These are phyloP conservation scores for Calliphora vomitoria DNA, from an alignment of 2,888 invertebrate species.

Conservation along the genomic window DNA sequence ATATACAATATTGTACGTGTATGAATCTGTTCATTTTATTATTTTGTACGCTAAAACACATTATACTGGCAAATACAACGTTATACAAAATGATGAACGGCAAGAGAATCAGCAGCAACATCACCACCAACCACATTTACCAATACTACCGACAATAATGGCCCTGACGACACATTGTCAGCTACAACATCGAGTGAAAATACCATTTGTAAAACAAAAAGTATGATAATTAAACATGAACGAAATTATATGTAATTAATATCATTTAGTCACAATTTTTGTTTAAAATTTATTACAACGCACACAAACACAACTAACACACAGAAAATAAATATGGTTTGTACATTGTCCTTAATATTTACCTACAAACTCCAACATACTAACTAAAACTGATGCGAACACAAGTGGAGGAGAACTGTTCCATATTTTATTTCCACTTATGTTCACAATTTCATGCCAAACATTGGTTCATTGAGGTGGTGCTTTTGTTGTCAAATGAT, in stretches of 20 bases:
- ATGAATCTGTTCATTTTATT: too few species aligned
- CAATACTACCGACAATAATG: background rate
- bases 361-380: background rate
- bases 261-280: conserved; percentile 66
- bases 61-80: too few species aligned
- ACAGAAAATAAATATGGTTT: conserved; percentile 20
- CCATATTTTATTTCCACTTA: conserved; percentile 2
- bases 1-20: background rate
- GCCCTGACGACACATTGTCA: conserved; percentile 5
- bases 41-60: too few species aligned
- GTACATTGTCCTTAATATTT: background rate
- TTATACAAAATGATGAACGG: background rate
- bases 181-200: conserved; percentile 35
- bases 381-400: background rate
- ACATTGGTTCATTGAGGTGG: background rate
- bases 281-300: conserved; percentile 53
- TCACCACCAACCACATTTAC: background rate
- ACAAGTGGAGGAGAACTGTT: background rate
- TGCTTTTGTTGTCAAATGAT: background rate
- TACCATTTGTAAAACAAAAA: conserved; percentile 50
- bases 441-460: conserved; percentile 22
- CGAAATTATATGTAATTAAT: conserved; percentile 63
- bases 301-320: conserved; percentile 12
- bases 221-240: conserved; percentile 61
- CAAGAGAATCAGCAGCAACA: background rate